Base-by-base conservation (phyloP, 2,888 invertebrate genomes). In the Hemicrepidius hirtus region DNA sequence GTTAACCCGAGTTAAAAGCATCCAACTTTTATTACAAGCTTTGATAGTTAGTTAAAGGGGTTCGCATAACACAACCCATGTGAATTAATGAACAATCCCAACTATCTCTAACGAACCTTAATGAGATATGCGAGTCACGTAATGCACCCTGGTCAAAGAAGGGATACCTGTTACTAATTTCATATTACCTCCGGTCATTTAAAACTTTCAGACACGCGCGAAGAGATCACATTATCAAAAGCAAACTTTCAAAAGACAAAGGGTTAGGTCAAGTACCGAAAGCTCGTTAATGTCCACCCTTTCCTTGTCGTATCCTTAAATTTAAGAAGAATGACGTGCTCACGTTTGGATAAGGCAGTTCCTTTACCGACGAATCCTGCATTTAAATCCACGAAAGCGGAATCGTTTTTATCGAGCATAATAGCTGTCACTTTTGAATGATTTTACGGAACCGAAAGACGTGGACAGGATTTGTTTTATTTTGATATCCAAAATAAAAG, bases 41-140 rank as follows among this genome's bases (percentile, higher is more conserved):
- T 13, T 40, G 40, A 40, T 13, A 40, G 40, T 13, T 13, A 40
- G 40, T 13, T 13, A n/a, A 40, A 13, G 3, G n/a, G 40, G n/a
- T 13, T n/a, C 40, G 24, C 24, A 5, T 24, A 2, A 40, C n/a
- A 40, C 13, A 13, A 6, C 40, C 40, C 3, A 3, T 13, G 12
- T 9, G 37, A 37, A 37, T 1, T 10, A 12, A 6, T 2, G n/a
- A 40, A n/a, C n/a, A 13, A 49, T 21, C 21, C 10, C 21, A 53
- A 53, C 53, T 53, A 53, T 53, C 24, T 10, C 28, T 28, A 53
- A 53, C 28, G 13, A 53, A 57, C 57, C 13, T 10, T 57, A 35
- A 57, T 57, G 57, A 57, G n/a, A 37, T 37, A 57, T 57, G 57
- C 57, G 57, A 37, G 40, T 40, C 57, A 57, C 57, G 57, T 40